Evolutionary conservation across 1,140 invertebrate genomes (phyloP), one percentile per base, ranked within the genome.

Genomic region (Coptotermes formosanus): DNA sequence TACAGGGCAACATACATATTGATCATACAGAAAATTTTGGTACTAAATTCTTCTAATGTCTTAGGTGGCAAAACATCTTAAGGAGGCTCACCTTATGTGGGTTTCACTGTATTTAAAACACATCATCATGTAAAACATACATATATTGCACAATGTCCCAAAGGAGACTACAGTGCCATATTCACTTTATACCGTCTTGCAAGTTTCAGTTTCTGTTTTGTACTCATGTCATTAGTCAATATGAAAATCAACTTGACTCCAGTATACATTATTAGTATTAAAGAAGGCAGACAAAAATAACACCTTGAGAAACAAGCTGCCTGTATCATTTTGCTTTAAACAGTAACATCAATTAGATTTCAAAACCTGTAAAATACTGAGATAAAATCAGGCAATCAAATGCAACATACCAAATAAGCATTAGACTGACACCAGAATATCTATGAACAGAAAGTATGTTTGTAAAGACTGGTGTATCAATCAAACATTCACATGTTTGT

Each of bases 121-220:
- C 52, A 12, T 16, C 48, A 48, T 9, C 48, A 48, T 16, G 2
- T 3, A 3, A 64, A n/a, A 64, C 3, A 30, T 9, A 30, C 64
- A 75, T n/a, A 30, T 75, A 75, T 30, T 75, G 64, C 64, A 75
- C 64, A 75, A 75, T 30, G n/a, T 75, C 64, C 25, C 64, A 75
- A 75, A 25, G 64, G 64, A 75, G 25, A 75, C 7, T 23, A 19
- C 3, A 75, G 25, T 23, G 25, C 16, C n/a, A 6, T 55, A 55
- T 21, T 64, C 64, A 75, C 25, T 64, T 64, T 75, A 75, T 8
- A n/a, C n/a, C n/a, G 11, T 75, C n/a, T 75, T 75, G 52, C 14
- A 19, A 55, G 11, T 14, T 9, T 69, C 30, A 75, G 16, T 75
- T 30, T 30, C n/a, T 30, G n/a, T 7, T 11, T 75, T 75, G 25